These are phyloP conservation scores for Centropyge bicolor DNA, from an alignment of 2,797 vertebrate species.

Conservation along the genomic window DNA sequence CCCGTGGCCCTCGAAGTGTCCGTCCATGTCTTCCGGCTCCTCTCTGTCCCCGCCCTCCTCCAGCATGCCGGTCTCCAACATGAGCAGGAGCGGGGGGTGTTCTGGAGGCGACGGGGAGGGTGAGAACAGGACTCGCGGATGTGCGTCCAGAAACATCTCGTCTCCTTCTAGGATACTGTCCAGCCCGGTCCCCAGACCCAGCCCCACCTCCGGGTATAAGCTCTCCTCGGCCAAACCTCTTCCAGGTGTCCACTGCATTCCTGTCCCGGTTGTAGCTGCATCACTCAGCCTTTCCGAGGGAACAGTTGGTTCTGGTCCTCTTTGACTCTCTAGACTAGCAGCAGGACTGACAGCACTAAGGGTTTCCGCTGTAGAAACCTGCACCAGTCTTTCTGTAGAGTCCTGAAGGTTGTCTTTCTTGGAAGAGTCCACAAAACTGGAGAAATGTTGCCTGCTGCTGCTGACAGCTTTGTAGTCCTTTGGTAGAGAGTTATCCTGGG, in stretches of 20 bases:
- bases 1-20: conserved; percentile 72
- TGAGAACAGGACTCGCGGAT: conserved; percentile 86
- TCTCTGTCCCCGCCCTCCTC: conserved; percentile 63
- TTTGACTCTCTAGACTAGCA: conserved; percentile 26
- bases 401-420: conserved; percentile 38
- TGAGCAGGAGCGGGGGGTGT: conserved; percentile 82
- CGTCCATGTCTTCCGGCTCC: conserved; percentile 62
- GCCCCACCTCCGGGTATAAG: conserved; percentile 36
- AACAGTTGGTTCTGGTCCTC: conserved; percentile 40
- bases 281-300: conserved; percentile 31
- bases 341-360: conserved; percentile 23
- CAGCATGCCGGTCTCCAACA: conserved; percentile 81
- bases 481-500: conserved; percentile 51
- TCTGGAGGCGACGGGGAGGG: conserved; percentile 79
- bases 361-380: conserved; percentile 30
- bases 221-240: conserved; percentile 17
- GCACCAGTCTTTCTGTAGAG: conserved; percentile 22
- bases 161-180: conserved; percentile 71
- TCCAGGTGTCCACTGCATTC: conserved; percentile 13
- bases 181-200: conserved; percentile 44
- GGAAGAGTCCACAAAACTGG: conserved; percentile 40
- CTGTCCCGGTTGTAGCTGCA: not conserved
- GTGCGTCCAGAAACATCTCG: conserved; percentile 83
- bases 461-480: conserved; percentile 63
- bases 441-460: conserved; percentile 42